Base-by-base conservation (phyloP, 64 coral and sea anemone genomes). In the Montipora cactus region DNA sequence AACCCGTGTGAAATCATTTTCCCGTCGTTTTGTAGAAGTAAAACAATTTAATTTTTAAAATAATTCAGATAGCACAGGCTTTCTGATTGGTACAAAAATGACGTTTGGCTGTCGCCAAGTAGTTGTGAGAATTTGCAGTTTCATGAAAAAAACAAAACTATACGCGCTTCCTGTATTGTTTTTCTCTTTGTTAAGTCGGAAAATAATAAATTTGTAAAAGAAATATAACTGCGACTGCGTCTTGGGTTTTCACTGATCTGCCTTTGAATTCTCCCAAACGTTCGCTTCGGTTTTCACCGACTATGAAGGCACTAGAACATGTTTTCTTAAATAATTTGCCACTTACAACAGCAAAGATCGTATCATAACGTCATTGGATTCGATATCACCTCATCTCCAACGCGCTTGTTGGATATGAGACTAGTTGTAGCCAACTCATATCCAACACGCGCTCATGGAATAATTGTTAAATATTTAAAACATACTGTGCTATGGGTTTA, bases 121-220 rank as follows among this genome's bases (percentile, higher is more conserved):
- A 11, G 67, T 15, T 71, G 67, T 71, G 67, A 71, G 7, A 71
- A 71, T 71, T 71, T 71, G 67, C 67, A 71, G 67, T 71, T 71
- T 57, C 53, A 57, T 37, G 37, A 37, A 37, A 57, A 4, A 57
- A 57, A 57, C 53, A 57, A 57, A 57, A 57, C 53, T 71, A 71
- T 14, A 19, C 67, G 3, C 67, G 64, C 59, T 87, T 47, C 45
- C 67, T 59, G 21, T 87, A 62, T 7, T 14, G 67, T 71, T 71
- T 71, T 19, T 71, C 67, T 14, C 67, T 5, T 71, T 71, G 67
- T 71, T 71, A 71, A 71, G 67, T 71, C 67, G 67, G 67, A 71
- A 71, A 71, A 71, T 71, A 71, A 71, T 71, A 37, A 37, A 37
- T 71, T 71, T 71, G 67, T 71, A 71, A 71, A 71, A 71, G 67